A percentile compares a stretch with the other conserved stretches of the same genome.
These are phyloP conservation scores for Cebuella pygmaea DNA, from an alignment of 2,797 vertebrate genomes.

Conservation along the genomic window DNA sequence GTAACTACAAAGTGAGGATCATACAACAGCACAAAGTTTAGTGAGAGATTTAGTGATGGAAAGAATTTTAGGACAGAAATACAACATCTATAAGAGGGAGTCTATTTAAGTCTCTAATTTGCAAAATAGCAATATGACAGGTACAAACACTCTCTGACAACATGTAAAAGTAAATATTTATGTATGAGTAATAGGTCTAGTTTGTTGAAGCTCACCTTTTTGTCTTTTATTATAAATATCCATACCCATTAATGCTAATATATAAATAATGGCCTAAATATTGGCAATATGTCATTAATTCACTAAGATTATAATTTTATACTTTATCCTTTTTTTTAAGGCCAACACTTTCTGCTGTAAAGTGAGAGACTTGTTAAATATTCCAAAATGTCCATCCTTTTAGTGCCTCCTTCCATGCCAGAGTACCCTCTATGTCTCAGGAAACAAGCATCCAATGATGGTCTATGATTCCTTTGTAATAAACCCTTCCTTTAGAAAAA, in stretches of 20 bases:
- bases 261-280: not conserved
- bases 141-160: not conserved
- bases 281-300: not conserved
- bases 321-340: not conserved
- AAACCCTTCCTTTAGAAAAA: not conserved
- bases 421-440: not conserved
- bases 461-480: not conserved
- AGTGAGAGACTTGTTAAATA: not conserved
- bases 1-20: not conserved
- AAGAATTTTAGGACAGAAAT: not conserved
- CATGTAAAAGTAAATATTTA: conserved; percentile 16
- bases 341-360: not conserved
- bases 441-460: not conserved
- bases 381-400: not conserved
- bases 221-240: not conserved
- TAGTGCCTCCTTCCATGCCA: not conserved
- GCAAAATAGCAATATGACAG: not conserved
- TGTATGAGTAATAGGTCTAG: not conserved
- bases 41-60: not conserved
- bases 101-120: not conserved
- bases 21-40: not conserved
- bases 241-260: not conserved
- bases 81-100: not conserved
- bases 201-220: not conserved
- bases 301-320: not conserved